phyloP scores from a whole-genome alignment of 2,113 vertebrate genomes.

The Geothlypis trichas region DNA sequence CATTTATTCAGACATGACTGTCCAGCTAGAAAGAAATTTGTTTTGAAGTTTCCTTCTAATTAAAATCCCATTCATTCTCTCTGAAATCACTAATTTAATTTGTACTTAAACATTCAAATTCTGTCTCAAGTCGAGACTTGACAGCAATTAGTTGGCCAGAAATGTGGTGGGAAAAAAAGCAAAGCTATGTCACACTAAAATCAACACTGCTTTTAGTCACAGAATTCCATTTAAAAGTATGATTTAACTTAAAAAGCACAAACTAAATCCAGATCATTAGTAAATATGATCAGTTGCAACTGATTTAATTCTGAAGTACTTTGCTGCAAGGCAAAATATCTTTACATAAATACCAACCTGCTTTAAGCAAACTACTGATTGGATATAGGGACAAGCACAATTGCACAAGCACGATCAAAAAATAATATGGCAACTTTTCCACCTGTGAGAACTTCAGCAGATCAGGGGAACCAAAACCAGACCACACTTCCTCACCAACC shows the following conservation, averaged over 20 bases:
- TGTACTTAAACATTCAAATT: neutral
- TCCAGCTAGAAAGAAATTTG: neutral
- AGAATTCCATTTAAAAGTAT: neutral
- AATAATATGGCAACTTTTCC: neutral
- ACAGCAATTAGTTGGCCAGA: neutral
- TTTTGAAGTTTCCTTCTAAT: constrained; percentile 26
- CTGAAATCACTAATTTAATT: neutral
- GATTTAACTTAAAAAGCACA: neutral
- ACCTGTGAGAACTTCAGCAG: constrained; percentile 15
- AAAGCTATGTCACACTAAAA: neutral
- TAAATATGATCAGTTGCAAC: neutral
- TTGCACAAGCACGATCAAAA: neutral
- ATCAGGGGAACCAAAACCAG: neutral
- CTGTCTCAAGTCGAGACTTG: neutral
- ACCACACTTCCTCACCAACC: neutral
- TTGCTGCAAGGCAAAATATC: neutral
- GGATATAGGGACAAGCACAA: neutral
- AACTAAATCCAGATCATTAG: neutral
- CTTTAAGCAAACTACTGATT: neutral
- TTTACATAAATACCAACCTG: neutral
- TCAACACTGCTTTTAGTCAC: neutral
- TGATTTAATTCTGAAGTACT: neutral
- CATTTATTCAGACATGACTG: neutral
- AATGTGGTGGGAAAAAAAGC: neutral
- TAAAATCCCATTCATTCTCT: neutral